Percentiles rank a stretch among this genome's conserved stretches.
phyloP scores from a whole-genome alignment of 2,888 invertebrate species.

The Trachelus iudaicus region DNA sequence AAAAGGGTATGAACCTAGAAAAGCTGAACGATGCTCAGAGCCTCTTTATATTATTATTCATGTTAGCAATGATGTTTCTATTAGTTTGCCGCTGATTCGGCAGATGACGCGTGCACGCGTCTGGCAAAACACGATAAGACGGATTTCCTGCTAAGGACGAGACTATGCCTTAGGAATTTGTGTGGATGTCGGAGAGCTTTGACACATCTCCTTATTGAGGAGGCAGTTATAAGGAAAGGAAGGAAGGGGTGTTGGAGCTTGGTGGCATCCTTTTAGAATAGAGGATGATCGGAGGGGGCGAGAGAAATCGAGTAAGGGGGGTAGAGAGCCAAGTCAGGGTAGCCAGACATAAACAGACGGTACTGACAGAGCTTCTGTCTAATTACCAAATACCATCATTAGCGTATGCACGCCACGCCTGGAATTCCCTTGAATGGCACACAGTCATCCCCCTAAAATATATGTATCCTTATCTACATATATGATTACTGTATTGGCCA shows the following conservation, averaged over 20 bases:
- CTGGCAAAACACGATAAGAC: neutral
- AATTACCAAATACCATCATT: slow-evolving; percentile 45
- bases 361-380: slow-evolving; percentile 10
- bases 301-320: neutral
- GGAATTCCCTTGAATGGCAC: slow-evolving; percentile 33
- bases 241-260: no score
- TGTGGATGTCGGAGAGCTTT: neutral
- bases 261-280: neutral
- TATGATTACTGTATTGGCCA: neutral
- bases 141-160: neutral
- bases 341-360: neutral
- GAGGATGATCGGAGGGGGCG: neutral
- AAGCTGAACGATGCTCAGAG: neutral
- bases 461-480: slow-evolving; percentile 15
- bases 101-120: neutral
- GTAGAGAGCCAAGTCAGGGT: neutral
- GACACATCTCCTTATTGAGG: no score
- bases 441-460: slow-evolving; percentile 6
- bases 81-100: neutral
- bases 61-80: neutral
- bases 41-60: neutral
- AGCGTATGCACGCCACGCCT: slow-evolving; percentile 34
- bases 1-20: neutral
- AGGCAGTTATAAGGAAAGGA: no score
- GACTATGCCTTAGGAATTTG: neutral